Evolutionary conservation across 1,140 invertebrate genomes (phyloP), one percentile per base, ranked within the genome.

Genomic region (Musca domestica): DNA sequence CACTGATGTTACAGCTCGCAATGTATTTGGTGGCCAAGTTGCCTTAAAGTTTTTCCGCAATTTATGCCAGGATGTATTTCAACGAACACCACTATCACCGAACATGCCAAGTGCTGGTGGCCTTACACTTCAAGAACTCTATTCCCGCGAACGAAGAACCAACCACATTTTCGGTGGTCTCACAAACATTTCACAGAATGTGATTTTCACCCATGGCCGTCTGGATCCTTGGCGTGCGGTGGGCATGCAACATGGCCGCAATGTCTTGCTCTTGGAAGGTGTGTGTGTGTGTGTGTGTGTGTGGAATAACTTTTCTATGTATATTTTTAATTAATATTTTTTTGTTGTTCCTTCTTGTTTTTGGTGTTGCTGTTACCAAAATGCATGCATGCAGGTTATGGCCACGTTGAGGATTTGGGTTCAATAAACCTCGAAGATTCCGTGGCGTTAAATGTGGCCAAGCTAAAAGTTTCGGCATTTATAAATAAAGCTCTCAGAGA

Each of bases 11-110:
- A 22, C n/a, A n/a, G n/a, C 17, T 3, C 41, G n/a, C n/a, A 48
- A 19, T 20, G 19, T 86, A 9, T 92, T 91, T 78, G 88, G 87
- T 27, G 77, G 71, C 72, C 34, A 76, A 64, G 84, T 90, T 54
- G 82, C 85, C 7, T 67, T 89, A 65, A 81, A 83, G 41, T 89
- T 85, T 71, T 90, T 84, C 47, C 78, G 84, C 20, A 71, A 85
- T 20, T 73, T 91, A 17, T 95, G 92, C 77, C 81, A 74, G 17
- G 87, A 89, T 79, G 81, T 88, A 9, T 94, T 86, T 74, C 89
- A 87, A 17, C 25, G 54, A n/a, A 34, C 46, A 58, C 34, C 19
- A 66, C 20, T n/a, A 30, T 0, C 14, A 20, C 48, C 51, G 6
- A 65, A 25, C 56, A 51, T 15, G 34, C 6, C 4, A 7, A 41